These are phyloP conservation scores for Trinorchestia longiramus DNA, from an alignment of 1,140 invertebrate genomes.

Conservation along the genomic window DNA sequence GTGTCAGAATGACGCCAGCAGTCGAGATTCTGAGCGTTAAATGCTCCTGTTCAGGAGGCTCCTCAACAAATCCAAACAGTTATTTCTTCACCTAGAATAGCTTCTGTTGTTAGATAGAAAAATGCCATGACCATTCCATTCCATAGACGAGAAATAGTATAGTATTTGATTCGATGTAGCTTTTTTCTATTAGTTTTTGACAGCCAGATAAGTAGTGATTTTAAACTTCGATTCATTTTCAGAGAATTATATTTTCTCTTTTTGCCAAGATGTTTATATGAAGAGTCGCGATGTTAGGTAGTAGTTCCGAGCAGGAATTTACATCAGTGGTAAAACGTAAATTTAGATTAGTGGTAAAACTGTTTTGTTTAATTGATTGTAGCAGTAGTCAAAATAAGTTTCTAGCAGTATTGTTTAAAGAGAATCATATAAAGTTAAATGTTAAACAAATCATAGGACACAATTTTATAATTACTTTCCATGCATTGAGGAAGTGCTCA, in stretches of 20 bases:
- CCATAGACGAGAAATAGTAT: neutral
- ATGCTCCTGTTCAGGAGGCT: neutral
- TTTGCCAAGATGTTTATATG: neutral
- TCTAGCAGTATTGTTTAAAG: neutral
- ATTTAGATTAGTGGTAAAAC: too few relatives aligned
- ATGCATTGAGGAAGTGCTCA: neutral
- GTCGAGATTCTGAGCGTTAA: constrained; percentile 52
- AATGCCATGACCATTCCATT: constrained; percentile 1
- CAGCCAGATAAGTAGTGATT: neutral
- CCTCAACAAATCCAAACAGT: constrained; percentile 4
- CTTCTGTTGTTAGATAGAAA: neutral
- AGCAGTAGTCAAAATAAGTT: neutral
- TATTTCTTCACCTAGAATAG: constrained; percentile 2
- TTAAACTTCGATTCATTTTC: neutral
- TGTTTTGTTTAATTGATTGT: neutral
- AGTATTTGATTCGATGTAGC: neutral
- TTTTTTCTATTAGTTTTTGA: neutral
- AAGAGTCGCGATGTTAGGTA: neutral
- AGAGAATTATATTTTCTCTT: neutral
- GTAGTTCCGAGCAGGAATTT: neutral
- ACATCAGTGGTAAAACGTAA: neutral
- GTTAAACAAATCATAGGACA: neutral
- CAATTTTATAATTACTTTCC: neutral
- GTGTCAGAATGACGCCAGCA: constrained; percentile 50
- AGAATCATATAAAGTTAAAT: neutral